A percentile compares a stretch with the other conserved stretches of the same genome.
phyloP scores from a whole-genome alignment of 2,797 vertebrate species.

The Pseudomugil tenellus region DNA sequence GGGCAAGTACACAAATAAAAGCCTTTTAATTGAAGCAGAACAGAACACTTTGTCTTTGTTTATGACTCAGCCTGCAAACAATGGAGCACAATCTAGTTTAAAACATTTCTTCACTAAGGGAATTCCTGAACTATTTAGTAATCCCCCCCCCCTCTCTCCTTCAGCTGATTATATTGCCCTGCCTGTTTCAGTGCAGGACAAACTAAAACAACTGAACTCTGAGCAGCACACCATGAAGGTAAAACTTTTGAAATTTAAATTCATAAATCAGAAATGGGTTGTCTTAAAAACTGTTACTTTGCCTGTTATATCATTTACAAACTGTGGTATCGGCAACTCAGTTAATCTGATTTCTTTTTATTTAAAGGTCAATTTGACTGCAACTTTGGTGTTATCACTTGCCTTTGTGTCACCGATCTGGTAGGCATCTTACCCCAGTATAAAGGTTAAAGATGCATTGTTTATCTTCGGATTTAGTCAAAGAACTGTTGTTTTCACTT shows the following conservation, averaged over 20 bases:
- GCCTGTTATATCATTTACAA: background rate
- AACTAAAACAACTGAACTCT: conserved; percentile 22
- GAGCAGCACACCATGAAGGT: conserved; percentile 71
- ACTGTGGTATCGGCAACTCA: background rate
- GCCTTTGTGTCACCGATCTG: conserved; percentile 40
- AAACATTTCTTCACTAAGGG: conserved; percentile 43
- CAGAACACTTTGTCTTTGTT: conserved; percentile 14
- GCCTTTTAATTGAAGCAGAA: background rate
- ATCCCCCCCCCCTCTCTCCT: conserved; percentile 10
- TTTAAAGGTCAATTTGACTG: conserved; percentile 47
- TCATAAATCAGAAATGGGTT: background rate
- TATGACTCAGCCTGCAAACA: background rate
- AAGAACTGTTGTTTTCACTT: background rate
- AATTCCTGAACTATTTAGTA: conserved; percentile 66
- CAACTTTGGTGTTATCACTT: conserved; percentile 40
- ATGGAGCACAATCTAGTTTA: background rate
- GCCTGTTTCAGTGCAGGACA: background rate
- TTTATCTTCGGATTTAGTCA: background rate
- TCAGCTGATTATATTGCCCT: conserved; percentile 41
- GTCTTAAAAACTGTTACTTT: background rate
- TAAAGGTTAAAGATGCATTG: background rate
- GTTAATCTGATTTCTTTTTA: background rate
- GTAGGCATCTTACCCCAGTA: conserved; percentile 40
- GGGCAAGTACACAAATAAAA: background rate
- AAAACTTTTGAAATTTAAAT: conserved; percentile 6